phyloP scores from a whole-genome alignment of 2,797 vertebrate species.

The Neomorphus geoffroyi region DNA sequence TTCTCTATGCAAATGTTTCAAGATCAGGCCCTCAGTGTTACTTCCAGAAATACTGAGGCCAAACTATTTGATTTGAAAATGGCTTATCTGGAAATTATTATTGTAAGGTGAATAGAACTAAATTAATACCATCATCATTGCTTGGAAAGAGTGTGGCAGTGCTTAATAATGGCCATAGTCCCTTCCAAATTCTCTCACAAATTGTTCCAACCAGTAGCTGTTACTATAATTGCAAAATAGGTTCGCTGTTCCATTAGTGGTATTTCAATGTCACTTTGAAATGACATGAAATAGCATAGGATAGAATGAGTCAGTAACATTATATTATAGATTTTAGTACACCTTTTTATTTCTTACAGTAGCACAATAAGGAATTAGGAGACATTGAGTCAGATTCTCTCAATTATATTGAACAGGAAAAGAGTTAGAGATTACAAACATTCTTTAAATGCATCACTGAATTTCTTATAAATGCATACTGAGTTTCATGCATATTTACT shows the following conservation, averaged over 20 bases:
- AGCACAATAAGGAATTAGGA: conserved; percentile 12
- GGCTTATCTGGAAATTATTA: conserved; percentile 31
- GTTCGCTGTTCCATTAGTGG: conserved; percentile 16
- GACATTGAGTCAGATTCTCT: background rate
- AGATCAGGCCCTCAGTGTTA: background rate
- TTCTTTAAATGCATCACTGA: background rate
- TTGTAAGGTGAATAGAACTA: background rate
- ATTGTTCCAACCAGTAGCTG: conserved; percentile 39
- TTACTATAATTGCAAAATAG: conserved; percentile 34
- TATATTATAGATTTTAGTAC: conserved; percentile 24
- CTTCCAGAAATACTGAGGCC: background rate
- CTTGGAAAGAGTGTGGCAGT: conserved; percentile 45
- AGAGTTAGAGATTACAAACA: background rate
- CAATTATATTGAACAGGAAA: background rate
- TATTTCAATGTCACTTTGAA: conserved; percentile 50
- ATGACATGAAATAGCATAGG: background rate
- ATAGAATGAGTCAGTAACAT: conserved; percentile 11
- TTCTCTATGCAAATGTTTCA: background rate
- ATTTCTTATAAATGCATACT: too few relatives aligned
- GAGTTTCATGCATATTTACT: background rate
- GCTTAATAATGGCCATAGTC: conserved; percentile 17
- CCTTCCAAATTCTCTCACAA: conserved; percentile 43
- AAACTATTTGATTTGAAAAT: background rate
- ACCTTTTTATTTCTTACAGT: background rate
- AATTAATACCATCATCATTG: conserved; percentile 26